A percentile compares a stretch with the other conserved stretches of the same genome.
Conservation (phyloP, 2,797 vertebrate genomes). For the Gila robusta region DNA sequence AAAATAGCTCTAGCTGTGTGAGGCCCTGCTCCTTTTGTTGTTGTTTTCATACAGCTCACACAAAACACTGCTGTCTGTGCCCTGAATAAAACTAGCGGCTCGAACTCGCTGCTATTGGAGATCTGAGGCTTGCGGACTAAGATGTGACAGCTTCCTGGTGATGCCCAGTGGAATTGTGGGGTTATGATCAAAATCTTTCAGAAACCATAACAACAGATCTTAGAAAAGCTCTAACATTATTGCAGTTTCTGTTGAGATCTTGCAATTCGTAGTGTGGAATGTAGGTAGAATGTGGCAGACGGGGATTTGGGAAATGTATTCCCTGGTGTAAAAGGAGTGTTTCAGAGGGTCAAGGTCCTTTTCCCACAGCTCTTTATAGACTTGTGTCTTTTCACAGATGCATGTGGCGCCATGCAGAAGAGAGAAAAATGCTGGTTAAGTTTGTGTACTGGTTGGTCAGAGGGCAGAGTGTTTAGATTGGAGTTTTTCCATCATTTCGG, state of each 20-base stretch:
- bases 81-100: conserved; percentile 45
- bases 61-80: conserved; percentile 46
- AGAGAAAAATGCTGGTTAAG: conserved; percentile 29
- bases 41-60: conserved; percentile 42
- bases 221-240: conserved; percentile 18
- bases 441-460: conserved; percentile 40
- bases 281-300: conserved; percentile 1
- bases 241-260: conserved; percentile 20
- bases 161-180: conserved; percentile 30
- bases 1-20: conserved; percentile 41
- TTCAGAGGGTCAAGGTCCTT: conserved; percentile 53
- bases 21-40: conserved; percentile 23
- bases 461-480: conserved; percentile 64
- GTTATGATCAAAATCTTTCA: conserved; percentile 36
- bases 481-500: conserved; percentile 65
- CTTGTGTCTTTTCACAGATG: conserved; percentile 72
- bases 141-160: conserved; percentile 37
- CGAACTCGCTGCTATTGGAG: conserved; percentile 22
- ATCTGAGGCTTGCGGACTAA: conserved; percentile 31
- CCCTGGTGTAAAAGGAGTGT: not conserved
- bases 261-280: not conserved
- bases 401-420: conserved; percentile 60
- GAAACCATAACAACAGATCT: conserved; percentile 44
- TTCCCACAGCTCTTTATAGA: conserved; percentile 64
- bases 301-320: conserved; percentile 20